Base-by-base conservation (phyloP, 2,113 vertebrate species). In the Coryphaenoides rupestris region DNA sequence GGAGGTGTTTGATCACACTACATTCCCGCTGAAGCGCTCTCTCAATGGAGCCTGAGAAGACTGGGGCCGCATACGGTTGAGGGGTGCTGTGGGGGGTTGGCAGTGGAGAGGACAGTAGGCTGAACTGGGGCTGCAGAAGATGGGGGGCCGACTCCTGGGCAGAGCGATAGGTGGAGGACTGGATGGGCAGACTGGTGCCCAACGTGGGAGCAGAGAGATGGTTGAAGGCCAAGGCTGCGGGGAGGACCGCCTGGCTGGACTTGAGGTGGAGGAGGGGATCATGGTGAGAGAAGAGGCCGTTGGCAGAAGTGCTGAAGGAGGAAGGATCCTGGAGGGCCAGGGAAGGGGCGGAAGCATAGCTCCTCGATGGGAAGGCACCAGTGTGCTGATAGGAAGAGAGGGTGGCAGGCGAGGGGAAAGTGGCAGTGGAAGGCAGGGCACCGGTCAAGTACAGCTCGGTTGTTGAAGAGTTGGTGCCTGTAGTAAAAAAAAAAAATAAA, bases 1-100 rank as follows among this genome's bases (percentile, higher is more conserved):
- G 97, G 87, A 96, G 96, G 93, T 98, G 97, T 91, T 99, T 99
- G 84, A 99, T 99, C 77, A 99, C 97, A 94, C 97, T 99, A 96
- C 97, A 99, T 97, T 99, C 97, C 90, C 97, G 90, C 89, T 98
- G 96, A 92, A 98, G 94, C 86, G 94, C 95, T 94, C 97, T 93
- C 80, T 99, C 97, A 14, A 99, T 93, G 75, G 95, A 95, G 88
- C 93, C 92, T 68, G 96, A 91, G 79, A 98, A 98, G 79, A 95
- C 90, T 14, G 94, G 88, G 50, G 93, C 90, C 79, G 90, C 93
- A 21, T 94, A 98, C 2, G 92, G 87, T 85, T 95, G 94, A 77
- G 92, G 82, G 72, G 88, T 87, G 72, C 92, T 90, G 70, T 96
- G 95, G 84, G 91, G 69, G 79, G 88, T 80, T 66, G 92, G 89